Evolutionary conservation across 2,888 invertebrate genomes (phyloP), one percentile per base, ranked within the genome.

Genomic region (Hemaris fuciformis): DNA sequence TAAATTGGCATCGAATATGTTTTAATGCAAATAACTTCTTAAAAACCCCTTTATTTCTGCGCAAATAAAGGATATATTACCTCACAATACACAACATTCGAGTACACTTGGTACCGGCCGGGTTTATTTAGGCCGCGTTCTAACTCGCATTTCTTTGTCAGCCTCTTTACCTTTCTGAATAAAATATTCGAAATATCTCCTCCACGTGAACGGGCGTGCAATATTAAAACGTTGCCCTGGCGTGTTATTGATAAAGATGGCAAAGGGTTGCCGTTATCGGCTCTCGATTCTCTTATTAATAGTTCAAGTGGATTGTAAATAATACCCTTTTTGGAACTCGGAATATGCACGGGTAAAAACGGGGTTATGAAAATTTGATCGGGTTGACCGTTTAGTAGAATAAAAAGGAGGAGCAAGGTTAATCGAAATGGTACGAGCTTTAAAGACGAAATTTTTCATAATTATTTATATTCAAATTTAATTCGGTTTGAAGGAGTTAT

Each of bases 131-230:
- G 88, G 87, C 80, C 72, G 73, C 85, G 85, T 84, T 84, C 84
- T 85, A 83, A 83, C 87, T 87, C 87, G 81, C 87, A 88, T 88
- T 89, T 89, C 90, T 89, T 90, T 89, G 89, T 89, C 82, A 83
- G 88, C 83, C 88, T 88, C 86, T 87, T 88, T 87, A 87, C 87
- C 87, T 87, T 79, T 73, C 80, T 79, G 77, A 85, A 88, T 91
- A 87, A 89, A 90, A 91, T 91, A 91, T 91, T 88, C 85, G 85
- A 79, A 85, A 87, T 86, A 88, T 84, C 87, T 86, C 83, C 82
- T 85, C 79, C 71, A 75, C 68, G 46, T 46, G 68, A 75, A 77
- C 79, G 78, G 73, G 71, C 74, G 71, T 81, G 80, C 80, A 81
- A 84, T 85, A 84, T 86, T 87, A 85, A 84, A 79, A 79, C 80